These are phyloP conservation scores for Alectura lathami DNA, from an alignment of 2,113 vertebrate species.

Conservation along the genomic window DNA sequence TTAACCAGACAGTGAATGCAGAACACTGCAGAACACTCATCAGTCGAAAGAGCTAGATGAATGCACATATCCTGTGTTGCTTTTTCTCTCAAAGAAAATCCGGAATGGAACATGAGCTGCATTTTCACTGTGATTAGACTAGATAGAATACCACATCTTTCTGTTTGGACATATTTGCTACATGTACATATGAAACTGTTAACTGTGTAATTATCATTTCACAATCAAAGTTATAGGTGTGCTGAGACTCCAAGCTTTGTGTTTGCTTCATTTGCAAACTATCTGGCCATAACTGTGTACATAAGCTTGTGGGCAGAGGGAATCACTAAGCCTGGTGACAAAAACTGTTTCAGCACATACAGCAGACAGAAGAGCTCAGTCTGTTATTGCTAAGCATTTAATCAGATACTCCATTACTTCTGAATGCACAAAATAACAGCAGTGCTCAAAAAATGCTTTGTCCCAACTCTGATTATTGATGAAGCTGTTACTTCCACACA, in stretches of 20 bases:
- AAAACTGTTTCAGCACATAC: background rate
- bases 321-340: background rate
- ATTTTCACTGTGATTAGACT: background rate
- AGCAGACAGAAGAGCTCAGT: background rate
- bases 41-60: background rate
- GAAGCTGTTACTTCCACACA: background rate
- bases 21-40: background rate
- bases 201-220: background rate
- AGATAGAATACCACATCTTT: background rate
- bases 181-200: background rate
- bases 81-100: background rate
- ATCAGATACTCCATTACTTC: background rate
- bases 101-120: background rate
- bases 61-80: background rate
- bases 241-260: background rate
- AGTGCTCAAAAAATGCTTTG: background rate
- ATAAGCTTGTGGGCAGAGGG: background rate
- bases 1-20: background rate
- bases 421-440: background rate
- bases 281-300: background rate
- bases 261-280: background rate
- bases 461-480: background rate
- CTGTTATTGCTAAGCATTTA: background rate
- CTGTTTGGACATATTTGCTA: background rate
- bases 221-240: background rate